phyloP scores from a whole-genome alignment of 2,113 vertebrate species.

The Clarias macrocephalus region DNA sequence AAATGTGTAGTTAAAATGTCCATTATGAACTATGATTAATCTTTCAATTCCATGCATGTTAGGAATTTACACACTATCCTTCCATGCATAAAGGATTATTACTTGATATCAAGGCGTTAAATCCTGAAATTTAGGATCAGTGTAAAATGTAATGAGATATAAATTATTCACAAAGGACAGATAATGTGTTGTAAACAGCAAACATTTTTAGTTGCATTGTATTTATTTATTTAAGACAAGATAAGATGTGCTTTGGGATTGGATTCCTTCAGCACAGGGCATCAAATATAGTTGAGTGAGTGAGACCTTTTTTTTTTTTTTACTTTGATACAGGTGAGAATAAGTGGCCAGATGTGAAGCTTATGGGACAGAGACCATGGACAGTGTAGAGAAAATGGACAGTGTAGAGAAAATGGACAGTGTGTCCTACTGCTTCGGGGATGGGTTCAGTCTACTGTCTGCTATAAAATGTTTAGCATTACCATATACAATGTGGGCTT shows the following conservation, averaged over 20 bases:
- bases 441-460: not conserved
- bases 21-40: not conserved
- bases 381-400: not conserved
- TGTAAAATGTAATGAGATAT: not conserved
- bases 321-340: not conserved
- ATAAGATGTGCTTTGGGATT: not conserved
- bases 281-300: not conserved
- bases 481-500: not conserved
- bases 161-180: not conserved
- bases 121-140: not conserved
- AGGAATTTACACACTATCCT: not conserved
- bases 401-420: not conserved
- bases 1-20: not conserved
- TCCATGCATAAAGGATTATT: conserved; percentile 6
- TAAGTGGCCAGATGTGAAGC: not conserved
- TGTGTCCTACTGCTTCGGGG: not conserved
- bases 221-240: not conserved
- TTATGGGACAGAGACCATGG: not conserved
- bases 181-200: not conserved
- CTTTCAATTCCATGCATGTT: not conserved
- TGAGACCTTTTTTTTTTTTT: not conserved
- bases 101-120: not conserved
- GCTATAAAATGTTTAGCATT: not conserved
- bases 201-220: not conserved
- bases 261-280: not conserved